Evolutionary conservation across 2,797 vertebrate species (phyloP).

Genomic region (Periparus ater): DNA sequence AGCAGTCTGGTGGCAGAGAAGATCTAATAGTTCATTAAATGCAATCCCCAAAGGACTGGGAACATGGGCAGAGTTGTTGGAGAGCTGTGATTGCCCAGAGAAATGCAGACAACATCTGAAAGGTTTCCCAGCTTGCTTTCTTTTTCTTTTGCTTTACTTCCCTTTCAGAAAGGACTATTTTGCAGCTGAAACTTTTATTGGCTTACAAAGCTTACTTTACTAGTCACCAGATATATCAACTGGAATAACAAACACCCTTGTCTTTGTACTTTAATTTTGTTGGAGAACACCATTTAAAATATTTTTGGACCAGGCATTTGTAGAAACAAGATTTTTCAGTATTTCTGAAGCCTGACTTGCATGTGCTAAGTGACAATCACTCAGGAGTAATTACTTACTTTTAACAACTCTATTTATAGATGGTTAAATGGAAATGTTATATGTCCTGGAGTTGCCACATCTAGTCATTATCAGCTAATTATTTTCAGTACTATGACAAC

Average conservation of each 20-base stretch:
- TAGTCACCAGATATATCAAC: background rate
- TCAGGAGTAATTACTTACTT: background rate
- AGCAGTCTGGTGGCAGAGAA: background rate
- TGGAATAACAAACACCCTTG: background rate
- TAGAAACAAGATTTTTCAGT: background rate
- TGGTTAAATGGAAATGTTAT: background rate
- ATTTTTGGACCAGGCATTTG: background rate
- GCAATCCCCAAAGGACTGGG: background rate
- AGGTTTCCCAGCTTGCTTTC: background rate
- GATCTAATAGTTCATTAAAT: background rate
- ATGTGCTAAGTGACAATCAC: background rate
- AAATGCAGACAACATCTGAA: background rate
- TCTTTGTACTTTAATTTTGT: background rate
- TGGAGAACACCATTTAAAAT: background rate
- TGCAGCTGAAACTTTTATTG: background rate
- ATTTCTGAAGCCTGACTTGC: background rate
- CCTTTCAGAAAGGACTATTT: background rate
- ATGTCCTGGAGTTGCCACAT: background rate
- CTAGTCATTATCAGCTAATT: background rate
- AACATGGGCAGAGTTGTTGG: background rate
- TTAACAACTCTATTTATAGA: background rate
- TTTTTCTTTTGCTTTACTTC: background rate
- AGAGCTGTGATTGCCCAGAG: background rate
- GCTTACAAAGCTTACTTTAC: background rate
- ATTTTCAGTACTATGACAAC: background rate